phyloP scores from a whole-genome alignment of 2,797 vertebrate species.

The Linurgus olivaceus region DNA sequence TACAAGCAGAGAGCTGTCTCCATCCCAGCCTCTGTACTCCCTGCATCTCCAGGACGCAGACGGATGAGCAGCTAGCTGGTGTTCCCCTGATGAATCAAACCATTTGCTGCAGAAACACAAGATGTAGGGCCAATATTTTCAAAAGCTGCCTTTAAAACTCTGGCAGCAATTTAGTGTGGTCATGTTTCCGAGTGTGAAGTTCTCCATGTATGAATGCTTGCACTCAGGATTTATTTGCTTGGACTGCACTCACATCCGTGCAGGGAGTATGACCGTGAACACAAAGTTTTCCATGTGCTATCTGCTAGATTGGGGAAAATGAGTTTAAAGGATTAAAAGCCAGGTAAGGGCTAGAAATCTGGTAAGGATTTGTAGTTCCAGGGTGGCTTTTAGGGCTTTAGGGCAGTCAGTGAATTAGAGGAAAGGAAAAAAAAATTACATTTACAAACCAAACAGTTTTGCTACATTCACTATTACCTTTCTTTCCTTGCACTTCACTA shows the following conservation, averaged over 20 bases:
- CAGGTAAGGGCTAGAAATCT: neutral
- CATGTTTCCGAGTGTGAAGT: conserved; percentile 52
- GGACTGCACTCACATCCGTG: neutral
- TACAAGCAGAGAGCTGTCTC: neutral
- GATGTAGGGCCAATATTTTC: conserved; percentile 30
- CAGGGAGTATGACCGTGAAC: neutral
- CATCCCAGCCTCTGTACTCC: neutral
- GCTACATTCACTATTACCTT: neutral
- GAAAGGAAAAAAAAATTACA: neutral
- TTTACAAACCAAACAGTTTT: neutral
- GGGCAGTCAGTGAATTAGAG: neutral
- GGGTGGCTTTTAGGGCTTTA: neutral
- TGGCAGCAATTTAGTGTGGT: conserved; percentile 47
- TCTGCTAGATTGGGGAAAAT: neutral
- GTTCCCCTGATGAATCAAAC: conserved; percentile 28
- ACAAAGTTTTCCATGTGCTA: conserved; percentile 5
- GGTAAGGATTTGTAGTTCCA: neutral
- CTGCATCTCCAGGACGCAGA: neutral
- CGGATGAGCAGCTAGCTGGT: neutral
- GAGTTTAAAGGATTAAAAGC: neutral
- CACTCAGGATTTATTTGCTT: conserved; percentile 60
- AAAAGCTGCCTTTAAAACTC: conserved; percentile 56
- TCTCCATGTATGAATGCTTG: conserved; percentile 56
- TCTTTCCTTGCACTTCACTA: neutral
- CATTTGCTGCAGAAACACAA: conserved; percentile 38